A percentile compares a stretch with the other conserved stretches of the same genome.
These are phyloP conservation scores for Sceloporus tristichus DNA, from an alignment of 2,113 vertebrate genomes.

Conservation along the genomic window DNA sequence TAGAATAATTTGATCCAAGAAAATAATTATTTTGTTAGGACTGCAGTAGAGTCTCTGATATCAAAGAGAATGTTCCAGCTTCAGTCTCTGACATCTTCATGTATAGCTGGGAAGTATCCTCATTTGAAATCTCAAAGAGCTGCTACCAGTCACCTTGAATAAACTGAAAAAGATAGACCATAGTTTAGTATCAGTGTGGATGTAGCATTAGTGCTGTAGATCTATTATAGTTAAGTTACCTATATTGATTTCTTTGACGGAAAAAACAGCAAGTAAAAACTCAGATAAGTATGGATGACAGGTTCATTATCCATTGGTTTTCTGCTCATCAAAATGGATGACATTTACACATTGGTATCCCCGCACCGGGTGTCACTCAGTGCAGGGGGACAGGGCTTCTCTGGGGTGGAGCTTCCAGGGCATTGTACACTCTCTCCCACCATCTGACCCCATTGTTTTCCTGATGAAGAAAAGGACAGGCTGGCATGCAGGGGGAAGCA, in stretches of 20 bases:
- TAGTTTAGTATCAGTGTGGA: background rate
- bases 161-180: background rate
- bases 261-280: background rate
- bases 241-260: background rate
- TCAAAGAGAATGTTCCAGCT: background rate
- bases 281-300: background rate
- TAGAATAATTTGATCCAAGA: too few species aligned
- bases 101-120: background rate
- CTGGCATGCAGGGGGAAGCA: too few species aligned
- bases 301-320: background rate
- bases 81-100: too few species aligned
- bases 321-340: background rate
- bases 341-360: too few species aligned
- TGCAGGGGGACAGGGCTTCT: too few species aligned
- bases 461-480: too few species aligned
- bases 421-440: too few species aligned
- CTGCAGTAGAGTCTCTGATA: background rate
- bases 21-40: too few species aligned
- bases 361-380: too few species aligned
- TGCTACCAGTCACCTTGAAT: background rate
- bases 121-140: background rate
- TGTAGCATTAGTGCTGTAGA: background rate
- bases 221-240: background rate
- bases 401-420: too few species aligned
- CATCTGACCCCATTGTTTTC: too few species aligned